Evolutionary conservation across 2,888 invertebrate genomes (phyloP).

Genomic region (Marasmarcha lunaedactyla): DNA sequence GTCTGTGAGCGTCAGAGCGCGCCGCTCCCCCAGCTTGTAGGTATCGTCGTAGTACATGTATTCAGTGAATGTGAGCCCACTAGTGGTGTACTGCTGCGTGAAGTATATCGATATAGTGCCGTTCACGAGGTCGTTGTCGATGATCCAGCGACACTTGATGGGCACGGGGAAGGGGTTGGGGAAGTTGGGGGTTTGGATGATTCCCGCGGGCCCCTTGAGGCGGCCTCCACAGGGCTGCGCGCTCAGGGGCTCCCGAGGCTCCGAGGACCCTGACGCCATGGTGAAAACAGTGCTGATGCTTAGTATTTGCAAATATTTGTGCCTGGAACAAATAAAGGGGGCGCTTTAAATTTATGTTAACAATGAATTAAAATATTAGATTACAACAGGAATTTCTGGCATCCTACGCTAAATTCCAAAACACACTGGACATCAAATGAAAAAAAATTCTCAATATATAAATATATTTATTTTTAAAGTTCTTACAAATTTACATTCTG

Average conservation of each 20-base stretch:
- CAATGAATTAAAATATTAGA: no score
- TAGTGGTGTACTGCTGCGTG: constrained; percentile 87
- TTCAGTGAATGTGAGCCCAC: constrained; percentile 81
- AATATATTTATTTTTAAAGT: no score
- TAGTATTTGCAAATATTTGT: no score
- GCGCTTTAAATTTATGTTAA: no score
- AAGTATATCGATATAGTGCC: constrained; percentile 87
- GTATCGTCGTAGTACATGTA: constrained; percentile 80
- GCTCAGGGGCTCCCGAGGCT: constrained; percentile 36
- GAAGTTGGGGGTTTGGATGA: constrained; percentile 87
- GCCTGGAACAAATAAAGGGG: no score
- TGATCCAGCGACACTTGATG: constrained; percentile 88
- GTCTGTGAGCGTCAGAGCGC: constrained; percentile 77
- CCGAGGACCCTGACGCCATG: neutral
- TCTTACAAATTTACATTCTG: no score
- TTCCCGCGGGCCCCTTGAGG: constrained; percentile 74
- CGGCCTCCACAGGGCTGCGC: constrained; percentile 75
- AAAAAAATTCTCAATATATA: no score
- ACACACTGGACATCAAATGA: no score
- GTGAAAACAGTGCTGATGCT: no score
- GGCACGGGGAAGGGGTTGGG: constrained; percentile 86
- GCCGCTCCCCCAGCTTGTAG: constrained; percentile 74
- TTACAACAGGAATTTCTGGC: no score
- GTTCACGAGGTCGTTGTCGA: constrained; percentile 80
- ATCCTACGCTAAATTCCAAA: no score